phyloP scores from a whole-genome alignment of 1,140 invertebrate genomes.

The Drosophila pseudoobscura region DNA sequence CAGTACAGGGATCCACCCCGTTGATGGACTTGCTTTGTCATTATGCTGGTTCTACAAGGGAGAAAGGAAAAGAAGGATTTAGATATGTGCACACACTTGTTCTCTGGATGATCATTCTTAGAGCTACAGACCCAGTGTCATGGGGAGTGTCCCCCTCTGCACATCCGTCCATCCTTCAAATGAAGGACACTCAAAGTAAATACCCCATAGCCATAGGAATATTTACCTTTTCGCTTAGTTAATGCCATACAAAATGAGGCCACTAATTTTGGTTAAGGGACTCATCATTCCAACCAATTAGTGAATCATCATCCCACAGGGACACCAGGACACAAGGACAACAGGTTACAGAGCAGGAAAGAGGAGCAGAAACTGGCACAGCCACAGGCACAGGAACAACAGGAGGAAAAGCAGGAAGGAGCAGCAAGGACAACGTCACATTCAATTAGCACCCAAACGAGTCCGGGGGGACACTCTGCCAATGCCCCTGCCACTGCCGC shows the following conservation, averaged over 20 bases:
- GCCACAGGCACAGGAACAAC: not conserved
- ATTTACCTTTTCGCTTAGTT: conserved; percentile 7
- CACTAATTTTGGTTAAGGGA: conserved; percentile 11
- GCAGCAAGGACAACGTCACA: conserved; percentile 19
- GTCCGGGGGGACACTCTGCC: conserved; percentile 20
- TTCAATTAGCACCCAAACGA: conserved; percentile 40
- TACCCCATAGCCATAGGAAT: not conserved
- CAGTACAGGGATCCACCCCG: conserved; percentile 56
- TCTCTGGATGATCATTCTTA: not conserved
- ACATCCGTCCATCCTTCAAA: no score
- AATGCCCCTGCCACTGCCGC: conserved; percentile 3
- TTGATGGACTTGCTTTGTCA: conserved; percentile 47
- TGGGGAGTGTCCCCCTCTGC: no score
- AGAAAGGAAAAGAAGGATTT: not conserved
- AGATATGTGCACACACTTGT: no score
- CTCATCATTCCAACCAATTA: conserved; percentile 3
- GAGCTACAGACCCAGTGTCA: no score
- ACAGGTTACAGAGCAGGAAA: conserved; percentile 25
- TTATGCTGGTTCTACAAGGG: conserved; percentile 32
- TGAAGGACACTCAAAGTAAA: no score
- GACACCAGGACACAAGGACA: conserved; percentile 35
- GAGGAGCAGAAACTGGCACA: not conserved
- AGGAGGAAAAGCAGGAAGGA: not conserved
- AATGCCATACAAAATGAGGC: not conserved
- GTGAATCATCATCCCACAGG: conserved; percentile 28